phyloP scores from a whole-genome alignment of 2,888 invertebrate genomes.

The Tiliacea citrago region DNA sequence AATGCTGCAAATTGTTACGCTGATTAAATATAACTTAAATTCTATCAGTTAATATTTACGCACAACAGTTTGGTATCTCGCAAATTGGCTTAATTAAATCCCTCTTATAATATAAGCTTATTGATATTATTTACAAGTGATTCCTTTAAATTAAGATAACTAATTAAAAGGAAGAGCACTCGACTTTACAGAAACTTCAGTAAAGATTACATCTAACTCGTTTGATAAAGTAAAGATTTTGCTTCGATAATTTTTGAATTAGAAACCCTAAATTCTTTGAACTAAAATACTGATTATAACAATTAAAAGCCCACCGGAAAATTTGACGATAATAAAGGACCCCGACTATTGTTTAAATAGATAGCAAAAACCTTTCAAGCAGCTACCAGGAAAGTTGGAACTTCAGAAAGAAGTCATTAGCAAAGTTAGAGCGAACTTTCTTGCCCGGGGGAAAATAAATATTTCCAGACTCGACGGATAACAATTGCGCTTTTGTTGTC shows the following conservation, averaged over 20 bases:
- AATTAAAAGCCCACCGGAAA: conserved; percentile 65
- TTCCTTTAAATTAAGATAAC: conserved; percentile 35
- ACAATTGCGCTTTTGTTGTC: conserved; percentile 81
- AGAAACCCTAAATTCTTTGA: conserved; percentile 47
- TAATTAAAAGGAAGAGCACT: conserved; percentile 37
- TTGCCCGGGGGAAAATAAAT: conserved; percentile 83
- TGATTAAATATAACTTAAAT: conserved; percentile 26
- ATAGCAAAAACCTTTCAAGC: conserved; percentile 83
- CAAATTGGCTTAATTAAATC: conserved; percentile 39
- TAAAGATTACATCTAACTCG: conserved; percentile 41
- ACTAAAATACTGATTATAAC: conserved; percentile 49
- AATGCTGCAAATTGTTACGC: conserved; percentile 13
- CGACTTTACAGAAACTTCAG: conserved; percentile 23
- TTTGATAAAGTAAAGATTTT: conserved; percentile 43
- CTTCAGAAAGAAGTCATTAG: conserved; percentile 88
- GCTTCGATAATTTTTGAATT: conserved; percentile 47
- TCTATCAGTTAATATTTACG: neutral
- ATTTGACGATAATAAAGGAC: conserved; percentile 79
- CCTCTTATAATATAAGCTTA: conserved; percentile 45
- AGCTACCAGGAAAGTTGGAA: conserved; percentile 81
- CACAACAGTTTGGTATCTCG: conserved; percentile 14
- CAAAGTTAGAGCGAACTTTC: conserved; percentile 83
- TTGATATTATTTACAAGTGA: conserved; percentile 49
- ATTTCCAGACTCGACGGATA: conserved; percentile 83
- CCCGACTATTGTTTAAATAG: conserved; percentile 83